Conservation (phyloP, 2,888 invertebrate genomes). For the Cerastis leucographa region DNA sequence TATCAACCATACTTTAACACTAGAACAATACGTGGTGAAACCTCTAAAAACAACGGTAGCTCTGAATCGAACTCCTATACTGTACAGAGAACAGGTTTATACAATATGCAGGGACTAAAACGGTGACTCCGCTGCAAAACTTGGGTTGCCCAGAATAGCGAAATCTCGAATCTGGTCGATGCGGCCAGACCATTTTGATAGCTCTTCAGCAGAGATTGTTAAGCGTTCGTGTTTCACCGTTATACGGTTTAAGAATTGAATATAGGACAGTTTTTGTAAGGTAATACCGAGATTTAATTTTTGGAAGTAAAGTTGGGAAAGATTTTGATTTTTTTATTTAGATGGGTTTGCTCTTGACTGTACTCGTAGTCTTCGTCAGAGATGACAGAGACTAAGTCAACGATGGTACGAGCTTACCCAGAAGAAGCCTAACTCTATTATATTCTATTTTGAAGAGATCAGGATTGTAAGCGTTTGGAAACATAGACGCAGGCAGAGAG, state of each 20-base stretch:
- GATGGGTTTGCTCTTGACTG: no score
- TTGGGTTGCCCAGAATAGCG: slow-evolving; percentile 58
- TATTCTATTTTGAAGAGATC: no score
- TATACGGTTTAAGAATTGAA: neutral
- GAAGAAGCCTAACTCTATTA: no score
- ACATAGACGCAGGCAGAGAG: no score
- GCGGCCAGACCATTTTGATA: slow-evolving; percentile 53
- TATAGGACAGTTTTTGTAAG: neutral
- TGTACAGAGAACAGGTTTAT: slow-evolving; percentile 57
- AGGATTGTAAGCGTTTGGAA: no score
- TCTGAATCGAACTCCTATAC: slow-evolving; percentile 30
- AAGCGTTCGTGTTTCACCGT: slow-evolving; percentile 5
- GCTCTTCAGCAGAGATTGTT: slow-evolving; percentile 30
- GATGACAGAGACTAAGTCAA: no score
- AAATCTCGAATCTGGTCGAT: slow-evolving; percentile 63
- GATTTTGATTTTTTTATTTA: no score
- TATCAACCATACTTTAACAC: neutral
- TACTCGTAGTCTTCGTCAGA: no score
- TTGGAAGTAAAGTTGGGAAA: neutral
- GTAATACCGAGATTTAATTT: neutral
- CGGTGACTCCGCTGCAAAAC: slow-evolving; percentile 49
- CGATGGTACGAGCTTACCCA: no score
- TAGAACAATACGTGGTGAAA: neutral
- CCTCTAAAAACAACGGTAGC: slow-evolving; percentile 20
- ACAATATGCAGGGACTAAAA: slow-evolving; percentile 66